Base-by-base conservation (phyloP, 1,140 invertebrate species). In the Leptinotarsa texana region DNA sequence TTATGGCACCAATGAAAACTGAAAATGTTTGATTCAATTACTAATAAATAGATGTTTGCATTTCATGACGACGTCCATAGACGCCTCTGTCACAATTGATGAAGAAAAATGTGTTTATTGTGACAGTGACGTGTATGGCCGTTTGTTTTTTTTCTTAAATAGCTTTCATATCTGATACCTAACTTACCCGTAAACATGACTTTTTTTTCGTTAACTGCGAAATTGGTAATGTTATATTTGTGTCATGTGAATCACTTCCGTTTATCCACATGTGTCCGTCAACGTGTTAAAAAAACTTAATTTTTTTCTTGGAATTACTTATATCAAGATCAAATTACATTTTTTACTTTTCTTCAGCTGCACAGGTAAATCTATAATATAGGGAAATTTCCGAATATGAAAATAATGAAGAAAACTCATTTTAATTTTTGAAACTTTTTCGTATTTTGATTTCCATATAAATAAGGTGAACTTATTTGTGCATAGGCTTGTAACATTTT, bases 1-100 rank as follows among this genome's bases (percentile, higher is more conserved):
- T 65, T 65, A 27, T 65, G 63, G 63, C 63, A 57, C 49, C 49
- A 57, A 57, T 57, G n/a, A 57, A 15, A 57, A 57, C n/a, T 57
- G 13, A 57, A 57, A 57, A 57, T 57, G 49, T 57, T 57, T n/a
- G n/a, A 15, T 57, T 57, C 49, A 57, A 57, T 57, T 57, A 57
- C 49, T 57, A 27, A 27, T 27, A n/a, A 57, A 57, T 57, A 57
- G n/a, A 57, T 57, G 49, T 57, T 57, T 57, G 13, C 49, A 57
- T 57, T 57, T 57, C n/a, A 57, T 13, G 49, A n/a, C 49, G 49
- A 57, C 49, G 49, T 57, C 49, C n/a, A 57, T 57, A 57, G 49
- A 57, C n/a, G 49, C 49, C 49, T 27, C 27, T 57, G 49, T 57
- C 49, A 57, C 51, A 57, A 57, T 57, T 57, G 13, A 17, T 57